A percentile compares a stretch with the other conserved stretches of the same genome.
Evolutionary conservation across 2,113 vertebrate species (phyloP).

Genomic region (Micromys minutus): DNA sequence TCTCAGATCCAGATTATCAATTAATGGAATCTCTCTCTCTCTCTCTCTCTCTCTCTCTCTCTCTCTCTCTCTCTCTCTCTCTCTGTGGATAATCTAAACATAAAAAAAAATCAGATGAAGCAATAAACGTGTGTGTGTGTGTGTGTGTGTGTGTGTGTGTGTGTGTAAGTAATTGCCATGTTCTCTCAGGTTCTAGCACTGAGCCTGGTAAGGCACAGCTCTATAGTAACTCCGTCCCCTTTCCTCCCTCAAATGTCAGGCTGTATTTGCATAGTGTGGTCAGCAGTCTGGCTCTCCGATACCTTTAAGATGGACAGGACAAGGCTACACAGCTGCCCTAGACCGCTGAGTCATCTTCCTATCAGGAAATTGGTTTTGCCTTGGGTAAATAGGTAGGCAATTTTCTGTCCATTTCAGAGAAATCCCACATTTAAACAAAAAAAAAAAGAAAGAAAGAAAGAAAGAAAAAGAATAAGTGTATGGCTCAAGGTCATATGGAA

Average conservation of each 20-base stretch:
- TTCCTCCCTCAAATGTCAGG: slow-evolving; percentile 40
- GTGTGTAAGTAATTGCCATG: not conserved
- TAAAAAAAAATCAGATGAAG: not conserved
- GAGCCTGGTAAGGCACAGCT: not conserved
- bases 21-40: not conserved
- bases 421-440: slow-evolving; percentile 63
- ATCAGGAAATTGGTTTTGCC: slow-evolving; percentile 73
- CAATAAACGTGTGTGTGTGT: not conserved
- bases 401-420: slow-evolving; percentile 67
- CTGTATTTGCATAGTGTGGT: not conserved
- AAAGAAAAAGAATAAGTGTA: slow-evolving; percentile 63
- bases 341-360: slow-evolving; percentile 70
- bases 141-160: not conserved
- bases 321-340: not conserved
- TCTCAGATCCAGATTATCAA: not conserved
- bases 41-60: too few species aligned
- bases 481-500: slow-evolving; percentile 65
- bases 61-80: not conserved
- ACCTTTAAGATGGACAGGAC: slow-evolving; percentile 44
- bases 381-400: slow-evolving; percentile 71
- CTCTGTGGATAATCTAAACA: not conserved
- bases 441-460: too few species aligned
- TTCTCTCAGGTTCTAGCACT: not conserved
- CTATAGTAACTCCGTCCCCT: not conserved
- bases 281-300: slow-evolving; percentile 25